A percentile compares a stretch with the other conserved stretches of the same genome.
phyloP scores from a whole-genome alignment of 2,797 vertebrate species.

The Crotalus adamanteus region DNA sequence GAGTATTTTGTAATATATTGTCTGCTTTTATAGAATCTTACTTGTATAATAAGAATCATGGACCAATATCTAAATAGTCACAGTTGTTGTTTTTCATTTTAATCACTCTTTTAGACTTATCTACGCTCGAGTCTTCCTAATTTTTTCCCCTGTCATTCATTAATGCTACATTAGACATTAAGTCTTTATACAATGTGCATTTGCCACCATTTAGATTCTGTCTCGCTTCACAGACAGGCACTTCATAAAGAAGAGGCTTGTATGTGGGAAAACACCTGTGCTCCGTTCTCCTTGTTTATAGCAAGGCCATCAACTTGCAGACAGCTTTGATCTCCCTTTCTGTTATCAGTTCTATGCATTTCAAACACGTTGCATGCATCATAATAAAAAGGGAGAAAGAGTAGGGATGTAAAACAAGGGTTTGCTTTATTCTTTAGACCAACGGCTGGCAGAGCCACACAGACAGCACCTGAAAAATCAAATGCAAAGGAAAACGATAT shows the following conservation, averaged over 20 bases:
- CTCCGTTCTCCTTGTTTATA: constrained; percentile 50
- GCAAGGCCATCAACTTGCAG: constrained; percentile 46
- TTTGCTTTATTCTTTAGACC: constrained; percentile 49
- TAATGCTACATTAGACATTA: background rate
- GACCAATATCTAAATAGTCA: background rate
- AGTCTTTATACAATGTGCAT: rapidly evolving
- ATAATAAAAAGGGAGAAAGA: constrained; percentile 10
- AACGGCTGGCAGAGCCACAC: constrained; percentile 35
- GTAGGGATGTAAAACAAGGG: constrained; percentile 17
- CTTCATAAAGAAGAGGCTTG: constrained; percentile 9
- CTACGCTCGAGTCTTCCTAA: background rate
- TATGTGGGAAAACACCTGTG: constrained; percentile 57
- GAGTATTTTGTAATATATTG: background rate
- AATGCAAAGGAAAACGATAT: constrained; percentile 40
- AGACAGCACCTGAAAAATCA: constrained; percentile 49
- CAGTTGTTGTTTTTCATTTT: background rate
- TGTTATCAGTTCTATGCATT: constrained; percentile 45
- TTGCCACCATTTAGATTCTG: background rate
- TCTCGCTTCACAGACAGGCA: background rate
- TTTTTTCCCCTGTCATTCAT: background rate
- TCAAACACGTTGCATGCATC: constrained; percentile 48
- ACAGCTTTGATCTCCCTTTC: constrained; percentile 61
- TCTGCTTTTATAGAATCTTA: background rate
- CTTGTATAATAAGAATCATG: background rate
- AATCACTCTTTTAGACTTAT: background rate